Conservation (phyloP, 2,888 invertebrate genomes). For the Agrotis exclamationis region DNA sequence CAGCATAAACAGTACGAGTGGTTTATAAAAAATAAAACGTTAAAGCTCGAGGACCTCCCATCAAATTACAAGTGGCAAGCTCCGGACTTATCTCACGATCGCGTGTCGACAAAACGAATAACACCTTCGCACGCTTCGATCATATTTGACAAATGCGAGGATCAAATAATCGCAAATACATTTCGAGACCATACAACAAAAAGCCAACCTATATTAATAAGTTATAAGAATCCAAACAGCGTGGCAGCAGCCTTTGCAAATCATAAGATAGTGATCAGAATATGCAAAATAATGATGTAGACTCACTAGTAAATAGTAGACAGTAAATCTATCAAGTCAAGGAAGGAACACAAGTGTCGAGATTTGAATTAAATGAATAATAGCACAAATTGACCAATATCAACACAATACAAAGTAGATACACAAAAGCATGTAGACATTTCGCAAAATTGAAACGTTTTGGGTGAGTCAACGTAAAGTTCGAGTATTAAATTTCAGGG, state of each 20-base stretch:
- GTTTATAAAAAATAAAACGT: constrained; percentile 69
- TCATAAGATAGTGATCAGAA: constrained; percentile 74
- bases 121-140: constrained; percentile 82
- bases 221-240: constrained; percentile 70
- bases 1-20: constrained; percentile 55
- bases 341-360: constrained; percentile 68
- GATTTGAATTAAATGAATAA: constrained; percentile 56
- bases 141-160: constrained; percentile 85
- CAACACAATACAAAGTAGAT: constrained; percentile 51
- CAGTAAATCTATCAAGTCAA: constrained; percentile 72
- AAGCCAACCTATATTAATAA: constrained; percentile 66
- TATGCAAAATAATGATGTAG: constrained; percentile 77
- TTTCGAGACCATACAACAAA: constrained; percentile 62
- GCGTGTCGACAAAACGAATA: constrained; percentile 86
- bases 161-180: constrained; percentile 81
- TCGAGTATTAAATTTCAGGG: constrained; percentile 81
- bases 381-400: constrained; percentile 51
- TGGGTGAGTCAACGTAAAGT: constrained; percentile 82
- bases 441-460: constrained; percentile 80
- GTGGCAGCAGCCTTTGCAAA: constrained; percentile 62
- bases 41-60: constrained; percentile 80
- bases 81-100: constrained; percentile 81
- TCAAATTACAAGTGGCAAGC: constrained; percentile 85
- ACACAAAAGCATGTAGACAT: constrained; percentile 71
- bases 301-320: constrained; percentile 71